Base-by-base conservation (phyloP, 2,113 vertebrate species). In the Actenoides hombroni region DNA sequence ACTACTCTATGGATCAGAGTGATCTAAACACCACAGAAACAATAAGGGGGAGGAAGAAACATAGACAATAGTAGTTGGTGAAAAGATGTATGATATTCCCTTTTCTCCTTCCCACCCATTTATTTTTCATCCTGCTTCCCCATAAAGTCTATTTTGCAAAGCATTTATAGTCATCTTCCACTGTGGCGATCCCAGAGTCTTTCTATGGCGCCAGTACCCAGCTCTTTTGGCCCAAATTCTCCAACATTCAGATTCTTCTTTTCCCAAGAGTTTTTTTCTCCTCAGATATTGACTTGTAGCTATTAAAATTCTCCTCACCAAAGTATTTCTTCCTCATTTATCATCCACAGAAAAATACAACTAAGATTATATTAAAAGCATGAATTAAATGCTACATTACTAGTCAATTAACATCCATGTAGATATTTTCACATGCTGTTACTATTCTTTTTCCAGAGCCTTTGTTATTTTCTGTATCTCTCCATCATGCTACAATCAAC, bases 401-500 rank as follows among this genome's bases (percentile, higher is more conserved):
- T 54, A 59, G 17, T 23, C 37, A 90, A 68, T 75, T 83, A 75
- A 15, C 39, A 65, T 90, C 57, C 40, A 29, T 76, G 65, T 60
- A 87, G 67, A 79, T 61, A 33, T 10, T 91, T 1, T 3, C 11
- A 23, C 25, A 42, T 60, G 39, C 57, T 82, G 68, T 94, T 92
- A 48, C 16, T 83, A 29, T 40, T 85, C 48, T 88, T 16, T 65
- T 73, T 83, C 40, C 67, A 88, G 54, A 93, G 69, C 18, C 53
- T 89, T 81, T 83, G 23, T 56, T 94, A 39, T 83, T 88, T 93
- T 86, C 92, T 29, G 28, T 83, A 57, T 92, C 71, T 83, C 75
- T 83, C 49, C 57, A 76, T 86, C 83, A 59, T 20, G 28, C 28
- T 54, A 15, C 51, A 86, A 39, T 82, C 57, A 91, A 65, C 48